phyloP scores from a whole-genome alignment of 1,140 invertebrate species.

The Neotoxoptera formosana region DNA sequence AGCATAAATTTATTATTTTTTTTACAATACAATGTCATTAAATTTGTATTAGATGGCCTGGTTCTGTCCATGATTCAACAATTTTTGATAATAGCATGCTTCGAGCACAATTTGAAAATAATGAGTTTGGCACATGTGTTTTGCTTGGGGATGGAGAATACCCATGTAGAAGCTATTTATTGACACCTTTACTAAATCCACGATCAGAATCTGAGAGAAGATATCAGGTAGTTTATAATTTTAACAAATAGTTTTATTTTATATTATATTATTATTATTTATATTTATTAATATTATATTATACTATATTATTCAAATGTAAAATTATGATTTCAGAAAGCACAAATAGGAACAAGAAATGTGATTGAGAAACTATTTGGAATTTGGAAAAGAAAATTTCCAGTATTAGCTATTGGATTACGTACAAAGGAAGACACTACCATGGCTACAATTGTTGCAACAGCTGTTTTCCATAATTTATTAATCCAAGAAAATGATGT shows the following conservation, averaged over 20 bases:
- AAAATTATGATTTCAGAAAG: slow-evolving; percentile 29
- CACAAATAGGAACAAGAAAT: not conserved
- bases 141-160: slow-evolving; percentile 51
- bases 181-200: slow-evolving; percentile 51
- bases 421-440: not conserved
- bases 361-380: slow-evolving; percentile 47
- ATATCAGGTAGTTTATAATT: slow-evolving; percentile 43
- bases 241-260: not conserved
- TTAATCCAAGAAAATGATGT: too few relatives aligned
- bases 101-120: slow-evolving; percentile 59
- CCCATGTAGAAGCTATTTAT: slow-evolving; percentile 35
- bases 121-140: slow-evolving; percentile 58
- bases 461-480: too few relatives aligned
- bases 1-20: not conserved
- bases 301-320: not conserved
- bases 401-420: slow-evolving; percentile 20
- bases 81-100: slow-evolving; percentile 59
- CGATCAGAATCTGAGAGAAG: not conserved
- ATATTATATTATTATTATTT: not conserved
- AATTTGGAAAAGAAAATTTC: slow-evolving; percentile 53
- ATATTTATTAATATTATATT: not conserved
- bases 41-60: slow-evolving; percentile 63
- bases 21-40: not conserved
- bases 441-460: not conserved
- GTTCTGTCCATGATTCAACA: slow-evolving; percentile 63